Conservation (phyloP, 2,113 vertebrate genomes). For the Pluvianellus socialis region DNA sequence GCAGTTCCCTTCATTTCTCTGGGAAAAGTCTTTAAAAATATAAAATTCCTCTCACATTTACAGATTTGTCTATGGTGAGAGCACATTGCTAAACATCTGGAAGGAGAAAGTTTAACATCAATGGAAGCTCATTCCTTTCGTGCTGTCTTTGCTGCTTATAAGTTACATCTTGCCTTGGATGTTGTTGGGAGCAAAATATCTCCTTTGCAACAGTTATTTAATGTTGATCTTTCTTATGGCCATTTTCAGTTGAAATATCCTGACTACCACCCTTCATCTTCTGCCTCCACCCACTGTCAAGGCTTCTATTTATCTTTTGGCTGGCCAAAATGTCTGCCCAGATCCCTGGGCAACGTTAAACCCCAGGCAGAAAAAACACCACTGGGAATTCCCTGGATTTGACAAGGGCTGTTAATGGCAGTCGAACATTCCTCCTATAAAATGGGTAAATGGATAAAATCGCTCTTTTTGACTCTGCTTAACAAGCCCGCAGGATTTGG, state of each 20-base stretch:
- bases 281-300: neutral
- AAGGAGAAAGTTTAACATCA: neutral
- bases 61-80: neutral
- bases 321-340: neutral
- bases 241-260: neutral
- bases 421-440: neutral
- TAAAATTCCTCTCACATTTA: neutral
- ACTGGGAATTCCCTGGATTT: neutral
- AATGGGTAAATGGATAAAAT: neutral
- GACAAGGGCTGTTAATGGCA: neutral
- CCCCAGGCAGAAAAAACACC: neutral
- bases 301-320: neutral
- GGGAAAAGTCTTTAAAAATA: neutral
- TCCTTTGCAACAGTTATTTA: neutral
- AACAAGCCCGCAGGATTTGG: neutral
- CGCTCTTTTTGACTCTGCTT: neutral
- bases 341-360: neutral
- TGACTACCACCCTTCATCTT: neutral
- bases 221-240: neutral
- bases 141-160: neutral
- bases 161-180: neutral
- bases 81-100: neutral
- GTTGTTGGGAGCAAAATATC: neutral
- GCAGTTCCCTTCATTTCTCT: neutral
- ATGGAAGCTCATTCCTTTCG: neutral